A percentile compares a stretch with the other conserved stretches of the same genome.
Conservation (phyloP, 1,140 invertebrate genomes). For the Drosophila sp. region DNA sequence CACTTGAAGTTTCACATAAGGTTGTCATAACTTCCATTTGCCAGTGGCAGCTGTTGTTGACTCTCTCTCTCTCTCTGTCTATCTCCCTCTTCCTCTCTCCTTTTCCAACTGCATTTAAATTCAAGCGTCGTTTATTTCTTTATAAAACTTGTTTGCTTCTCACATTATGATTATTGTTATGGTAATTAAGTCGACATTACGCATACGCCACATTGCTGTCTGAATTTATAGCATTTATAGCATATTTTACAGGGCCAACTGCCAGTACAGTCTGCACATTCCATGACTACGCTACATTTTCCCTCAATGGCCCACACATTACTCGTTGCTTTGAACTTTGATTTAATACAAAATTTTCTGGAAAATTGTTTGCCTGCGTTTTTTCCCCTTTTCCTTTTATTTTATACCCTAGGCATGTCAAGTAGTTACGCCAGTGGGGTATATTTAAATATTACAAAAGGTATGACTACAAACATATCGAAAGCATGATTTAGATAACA, state of each 20-base stretch:
- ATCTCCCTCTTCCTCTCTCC: background rate
- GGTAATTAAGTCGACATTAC: conserved; percentile 38
- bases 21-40: conserved; percentile 37
- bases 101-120: conserved; percentile 19
- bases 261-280: background rate
- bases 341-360: conserved; percentile 43
- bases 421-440: background rate
- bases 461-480: no score
- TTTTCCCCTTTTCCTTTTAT: background rate
- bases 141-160: conserved; percentile 1
- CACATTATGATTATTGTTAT: conserved; percentile 43
- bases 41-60: conserved; percentile 12
- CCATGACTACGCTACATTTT: background rate
- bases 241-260: conserved; percentile 25
- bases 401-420: background rate
- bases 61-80: background rate
- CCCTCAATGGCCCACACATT: background rate
- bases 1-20: background rate
- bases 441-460: background rate
- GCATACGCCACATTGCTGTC: conserved; percentile 10
- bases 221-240: conserved; percentile 12
- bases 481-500: background rate
- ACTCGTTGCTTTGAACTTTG: conserved; percentile 42
- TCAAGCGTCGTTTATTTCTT: conserved; percentile 16
- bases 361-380: conserved; percentile 33